Conservation (phyloP, 1,140 invertebrate genomes). For the Drosophila serrata region DNA sequence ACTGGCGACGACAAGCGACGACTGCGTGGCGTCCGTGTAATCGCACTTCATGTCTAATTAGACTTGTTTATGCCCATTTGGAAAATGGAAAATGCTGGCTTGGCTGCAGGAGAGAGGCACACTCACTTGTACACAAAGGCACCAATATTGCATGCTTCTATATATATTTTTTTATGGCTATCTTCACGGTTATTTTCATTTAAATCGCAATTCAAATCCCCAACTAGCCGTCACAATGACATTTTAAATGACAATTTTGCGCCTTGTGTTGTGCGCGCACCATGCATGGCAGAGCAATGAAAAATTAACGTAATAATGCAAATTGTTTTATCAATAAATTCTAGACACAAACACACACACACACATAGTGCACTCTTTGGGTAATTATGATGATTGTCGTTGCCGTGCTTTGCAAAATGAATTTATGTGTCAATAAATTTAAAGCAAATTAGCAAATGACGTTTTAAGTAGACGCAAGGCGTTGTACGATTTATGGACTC, state of each 20-base stretch:
- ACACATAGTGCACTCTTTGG: slow-evolving; percentile 13
- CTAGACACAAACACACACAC: slow-evolving; percentile 52
- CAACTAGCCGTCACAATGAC: slow-evolving; percentile 56
- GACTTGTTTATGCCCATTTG: slow-evolving; percentile 83
- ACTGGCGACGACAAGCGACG: slow-evolving; percentile 60
- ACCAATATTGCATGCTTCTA: slow-evolving; percentile 38
- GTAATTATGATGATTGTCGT: slow-evolving; percentile 66
- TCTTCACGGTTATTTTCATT: slow-evolving; percentile 83
- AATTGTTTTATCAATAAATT: slow-evolving; percentile 84
- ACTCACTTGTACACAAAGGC: not conserved
- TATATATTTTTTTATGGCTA: slow-evolving; percentile 60
- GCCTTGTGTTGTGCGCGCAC: slow-evolving; percentile 50
- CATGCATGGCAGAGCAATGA: slow-evolving; percentile 48
- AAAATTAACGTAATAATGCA: slow-evolving; percentile 80
- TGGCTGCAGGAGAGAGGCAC: slow-evolving; percentile 12
- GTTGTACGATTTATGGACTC: slow-evolving; percentile 73
- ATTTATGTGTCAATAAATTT: slow-evolving; percentile 83
- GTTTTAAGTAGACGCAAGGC: slow-evolving; percentile 71
- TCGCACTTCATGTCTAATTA: slow-evolving; percentile 84
- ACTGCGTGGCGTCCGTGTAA: slow-evolving; percentile 78
- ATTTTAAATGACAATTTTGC: slow-evolving; percentile 83
- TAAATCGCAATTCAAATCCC: slow-evolving; percentile 77
- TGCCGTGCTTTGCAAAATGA: slow-evolving; percentile 57
- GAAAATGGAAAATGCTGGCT: slow-evolving; percentile 44
- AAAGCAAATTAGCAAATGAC: slow-evolving; percentile 81